Conservation (phyloP, 2,888 invertebrate species). For the Pristionchus exspectatus region DNA sequence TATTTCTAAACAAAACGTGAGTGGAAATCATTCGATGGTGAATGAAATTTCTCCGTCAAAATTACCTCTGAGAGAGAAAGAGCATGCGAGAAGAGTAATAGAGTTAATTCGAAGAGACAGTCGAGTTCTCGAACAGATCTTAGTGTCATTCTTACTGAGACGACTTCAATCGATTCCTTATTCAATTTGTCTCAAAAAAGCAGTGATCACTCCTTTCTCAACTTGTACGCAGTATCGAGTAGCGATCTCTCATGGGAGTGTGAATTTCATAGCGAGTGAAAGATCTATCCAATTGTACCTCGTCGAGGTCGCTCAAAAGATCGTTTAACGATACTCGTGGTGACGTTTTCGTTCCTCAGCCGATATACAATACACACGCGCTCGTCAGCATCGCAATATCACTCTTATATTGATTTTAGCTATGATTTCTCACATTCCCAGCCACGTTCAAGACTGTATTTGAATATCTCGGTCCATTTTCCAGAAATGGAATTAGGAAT, state of each 20-base stretch:
- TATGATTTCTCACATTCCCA: no score
- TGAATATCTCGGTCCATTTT: no score
- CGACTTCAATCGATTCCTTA: not conserved
- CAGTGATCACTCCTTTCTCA: not conserved
- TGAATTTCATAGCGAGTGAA: conserved; percentile 10
- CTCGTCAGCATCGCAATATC: not conserved
- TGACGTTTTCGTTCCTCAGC: not conserved
- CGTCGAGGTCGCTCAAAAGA: not conserved
- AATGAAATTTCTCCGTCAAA: not conserved
- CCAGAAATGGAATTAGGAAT: not conserved
- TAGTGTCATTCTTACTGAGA: not conserved
- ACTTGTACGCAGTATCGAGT: not conserved
- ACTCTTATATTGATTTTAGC: not conserved
- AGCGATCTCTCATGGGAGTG: not conserved
- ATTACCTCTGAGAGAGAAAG: not conserved
- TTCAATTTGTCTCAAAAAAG: not conserved
- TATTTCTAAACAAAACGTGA: not conserved
- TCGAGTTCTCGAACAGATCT: not conserved
- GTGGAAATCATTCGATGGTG: not conserved
- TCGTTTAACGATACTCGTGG: not conserved
- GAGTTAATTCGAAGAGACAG: conserved; percentile 3
- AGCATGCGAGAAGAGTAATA: not conserved
- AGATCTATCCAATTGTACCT: not conserved
- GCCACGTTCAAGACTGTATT: no score
- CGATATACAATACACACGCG: no score